phyloP scores from a whole-genome alignment of 2,888 invertebrate species.

The Oscheius sp. region DNA sequence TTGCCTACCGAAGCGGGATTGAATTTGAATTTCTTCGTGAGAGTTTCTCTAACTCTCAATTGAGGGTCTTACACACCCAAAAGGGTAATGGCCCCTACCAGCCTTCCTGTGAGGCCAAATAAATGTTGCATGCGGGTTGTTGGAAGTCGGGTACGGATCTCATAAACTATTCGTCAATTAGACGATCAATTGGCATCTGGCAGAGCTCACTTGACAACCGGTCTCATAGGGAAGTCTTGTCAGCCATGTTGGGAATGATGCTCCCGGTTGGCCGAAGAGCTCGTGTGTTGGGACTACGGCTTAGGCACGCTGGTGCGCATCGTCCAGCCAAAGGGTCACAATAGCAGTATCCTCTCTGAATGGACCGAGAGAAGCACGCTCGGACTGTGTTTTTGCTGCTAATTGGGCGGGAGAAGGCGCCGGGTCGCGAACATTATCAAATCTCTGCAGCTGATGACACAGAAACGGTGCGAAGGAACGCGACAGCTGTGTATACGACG shows the following conservation, averaged over 20 bases:
- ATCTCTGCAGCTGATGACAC: too few species aligned
- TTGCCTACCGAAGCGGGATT: too few species aligned
- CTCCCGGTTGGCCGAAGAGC: background rate
- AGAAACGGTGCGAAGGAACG: slow-evolving; percentile 4
- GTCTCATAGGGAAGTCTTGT: background rate
- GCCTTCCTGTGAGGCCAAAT: background rate
- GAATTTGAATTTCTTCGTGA: too few species aligned
- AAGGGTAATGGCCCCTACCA: too few species aligned
- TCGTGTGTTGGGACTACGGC: slow-evolving; percentile 32
- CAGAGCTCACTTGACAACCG: background rate
- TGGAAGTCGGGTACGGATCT: background rate
- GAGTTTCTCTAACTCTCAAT: too few species aligned
- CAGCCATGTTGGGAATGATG: slow-evolving; percentile 11
- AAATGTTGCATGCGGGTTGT: too few species aligned
- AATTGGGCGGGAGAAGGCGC: slow-evolving; percentile 1
- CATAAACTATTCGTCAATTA: slow-evolving; percentile 20
- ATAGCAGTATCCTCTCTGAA: slow-evolving; percentile 10
- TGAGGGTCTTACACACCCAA: too few species aligned
- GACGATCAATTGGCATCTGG: slow-evolving; percentile 9
- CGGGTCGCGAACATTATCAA: slow-evolving; percentile 3
- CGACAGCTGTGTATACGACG: slow-evolving; percentile 18
- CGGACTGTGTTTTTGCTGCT: background rate
- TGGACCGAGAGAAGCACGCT: slow-evolving; percentile 3
- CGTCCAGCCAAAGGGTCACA: slow-evolving; percentile 21
- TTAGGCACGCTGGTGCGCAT: slow-evolving; percentile 26